Conservation (phyloP, 1,140 invertebrate genomes). For the Nautilus pompilius region DNA sequence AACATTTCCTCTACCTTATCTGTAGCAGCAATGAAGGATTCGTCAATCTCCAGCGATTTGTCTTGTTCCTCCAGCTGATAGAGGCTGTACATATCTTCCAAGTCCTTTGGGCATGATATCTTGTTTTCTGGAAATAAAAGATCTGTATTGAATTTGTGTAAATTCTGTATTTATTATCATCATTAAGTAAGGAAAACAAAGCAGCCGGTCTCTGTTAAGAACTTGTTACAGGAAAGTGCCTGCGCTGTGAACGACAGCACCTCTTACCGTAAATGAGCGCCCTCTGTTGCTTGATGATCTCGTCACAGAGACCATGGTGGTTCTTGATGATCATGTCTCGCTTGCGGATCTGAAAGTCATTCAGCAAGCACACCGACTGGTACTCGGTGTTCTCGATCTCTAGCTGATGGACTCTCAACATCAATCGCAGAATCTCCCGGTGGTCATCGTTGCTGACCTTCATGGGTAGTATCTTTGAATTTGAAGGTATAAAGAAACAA, state of each 20-base stretch:
- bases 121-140: conserved; percentile 61
- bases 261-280: conserved; percentile 76
- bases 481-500: conserved; percentile 17
- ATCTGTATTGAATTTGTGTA: neutral
- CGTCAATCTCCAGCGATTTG: conserved; percentile 28
- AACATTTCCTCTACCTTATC: neutral
- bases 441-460: conserved; percentile 82
- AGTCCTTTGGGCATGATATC: conserved; percentile 69
- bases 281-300: conserved; percentile 84
- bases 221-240: neutral
- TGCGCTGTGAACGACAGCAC: neutral
- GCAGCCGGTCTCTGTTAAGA: neutral
- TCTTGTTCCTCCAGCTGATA: conserved; percentile 68
- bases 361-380: conserved; percentile 78
- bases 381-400: conserved; percentile 89
- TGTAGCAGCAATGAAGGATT: conserved; percentile 15
- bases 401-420: conserved; percentile 82
- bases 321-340: conserved; percentile 78
- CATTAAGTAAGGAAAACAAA: neutral
- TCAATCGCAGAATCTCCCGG: conserved; percentile 75
- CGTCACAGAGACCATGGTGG: conserved; percentile 83
- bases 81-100: conserved; percentile 79
- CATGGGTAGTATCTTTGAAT: conserved; percentile 77
- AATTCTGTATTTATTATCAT: neutral
- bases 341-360: conserved; percentile 79